These are phyloP conservation scores for Sebastes iracundus DNA, from an alignment of 2,797 vertebrate genomes.

Conservation along the genomic window DNA sequence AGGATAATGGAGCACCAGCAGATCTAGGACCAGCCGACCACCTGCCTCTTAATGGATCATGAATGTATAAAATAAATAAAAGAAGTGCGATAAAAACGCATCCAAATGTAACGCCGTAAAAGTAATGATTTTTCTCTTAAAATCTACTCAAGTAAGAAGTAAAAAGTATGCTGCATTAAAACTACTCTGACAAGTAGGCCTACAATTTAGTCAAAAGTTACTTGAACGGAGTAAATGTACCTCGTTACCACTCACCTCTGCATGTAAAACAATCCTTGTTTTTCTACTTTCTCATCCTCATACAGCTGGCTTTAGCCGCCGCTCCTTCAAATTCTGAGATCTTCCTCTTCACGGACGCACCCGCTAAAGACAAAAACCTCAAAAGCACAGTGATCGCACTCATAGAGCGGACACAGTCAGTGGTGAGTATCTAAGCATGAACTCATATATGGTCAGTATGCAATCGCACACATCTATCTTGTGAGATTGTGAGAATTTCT, in stretches of 20 bases:
- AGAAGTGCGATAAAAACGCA: too few species aligned
- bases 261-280: not conserved
- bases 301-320: constrained; percentile 63
- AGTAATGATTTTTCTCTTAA: too few species aligned
- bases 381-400: constrained; percentile 64
- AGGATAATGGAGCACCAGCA: not conserved
- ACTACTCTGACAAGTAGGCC: too few species aligned
- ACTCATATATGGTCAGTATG: not conserved
- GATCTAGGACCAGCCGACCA: too few species aligned
- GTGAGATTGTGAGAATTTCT: not conserved
- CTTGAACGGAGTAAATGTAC: too few species aligned
- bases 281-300: not conserved
- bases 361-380: constrained; percentile 66
- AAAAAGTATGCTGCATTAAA: too few species aligned
- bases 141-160: too few species aligned
- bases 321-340: constrained; percentile 71
- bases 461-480: not conserved
- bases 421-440: constrained; percentile 46
- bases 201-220: too few species aligned
- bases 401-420: constrained; percentile 69
- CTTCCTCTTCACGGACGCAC: constrained; percentile 78
- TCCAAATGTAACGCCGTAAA: too few species aligned
- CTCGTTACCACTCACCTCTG: too few species aligned
- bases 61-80: too few species aligned
- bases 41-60: too few species aligned